Conservation (phyloP, 64 coral and sea anemone species). For the Hydrozoanthus tunicans region DNA sequence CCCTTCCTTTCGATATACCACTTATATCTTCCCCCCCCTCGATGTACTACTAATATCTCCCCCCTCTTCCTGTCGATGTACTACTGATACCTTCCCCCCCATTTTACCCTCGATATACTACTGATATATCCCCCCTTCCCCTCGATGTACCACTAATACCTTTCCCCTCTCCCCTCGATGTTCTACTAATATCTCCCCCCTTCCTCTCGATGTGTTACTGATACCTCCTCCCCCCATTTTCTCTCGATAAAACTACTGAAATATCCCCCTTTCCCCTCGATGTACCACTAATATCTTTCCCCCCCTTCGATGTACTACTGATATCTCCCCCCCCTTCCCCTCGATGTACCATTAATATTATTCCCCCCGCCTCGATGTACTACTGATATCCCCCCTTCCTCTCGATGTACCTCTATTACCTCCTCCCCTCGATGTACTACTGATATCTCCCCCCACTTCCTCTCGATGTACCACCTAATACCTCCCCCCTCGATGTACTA, state of each 20-base stretch:
- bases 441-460: background rate
- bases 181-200: too few relatives aligned
- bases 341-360: background rate
- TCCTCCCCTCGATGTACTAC: background rate
- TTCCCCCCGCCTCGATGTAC: background rate
- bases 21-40: too few relatives aligned
- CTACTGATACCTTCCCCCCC: background rate
- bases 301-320: too few relatives aligned
- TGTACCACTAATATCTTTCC: too few relatives aligned
- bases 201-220: too few relatives aligned
- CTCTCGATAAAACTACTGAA: background rate
- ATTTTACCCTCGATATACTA: background rate
- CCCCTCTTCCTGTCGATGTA: too few relatives aligned
- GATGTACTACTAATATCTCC: too few relatives aligned
- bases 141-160: background rate
- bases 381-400: background rate
- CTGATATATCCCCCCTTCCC: background rate
- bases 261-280: background rate
- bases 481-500: too few relatives aligned
- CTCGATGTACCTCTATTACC: background rate
- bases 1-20: too few relatives aligned
- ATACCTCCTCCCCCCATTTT: background rate
- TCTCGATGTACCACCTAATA: background rate
- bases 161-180: too few relatives aligned
- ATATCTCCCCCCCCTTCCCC: too few relatives aligned